A percentile compares a stretch with the other conserved stretches of the same genome.
phyloP scores from a whole-genome alignment of 2,113 vertebrate species.

The Syrrhaptes paradoxus region DNA sequence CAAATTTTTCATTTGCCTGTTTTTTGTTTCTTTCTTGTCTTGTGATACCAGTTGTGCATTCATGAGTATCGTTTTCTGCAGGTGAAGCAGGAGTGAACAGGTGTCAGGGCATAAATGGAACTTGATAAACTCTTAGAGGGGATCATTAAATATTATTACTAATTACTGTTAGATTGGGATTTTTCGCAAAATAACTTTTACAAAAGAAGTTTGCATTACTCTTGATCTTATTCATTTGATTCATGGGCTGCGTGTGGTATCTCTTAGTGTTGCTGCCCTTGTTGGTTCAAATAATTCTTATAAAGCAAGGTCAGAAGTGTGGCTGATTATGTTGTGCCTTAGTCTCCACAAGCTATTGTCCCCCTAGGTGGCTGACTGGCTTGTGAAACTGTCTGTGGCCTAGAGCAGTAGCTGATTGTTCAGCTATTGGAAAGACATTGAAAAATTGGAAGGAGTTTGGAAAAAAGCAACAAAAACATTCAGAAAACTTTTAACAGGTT shows the following conservation, averaged over 20 bases:
- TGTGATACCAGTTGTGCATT: background rate
- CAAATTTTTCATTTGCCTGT: background rate
- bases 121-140: background rate
- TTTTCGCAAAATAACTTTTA: background rate
- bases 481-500: background rate
- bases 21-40: background rate
- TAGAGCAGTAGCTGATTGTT: background rate
- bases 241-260: accelerated
- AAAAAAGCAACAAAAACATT: background rate
- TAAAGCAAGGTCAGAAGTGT: background rate
- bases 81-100: background rate
- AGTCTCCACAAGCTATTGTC: background rate
- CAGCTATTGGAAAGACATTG: background rate
- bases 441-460: background rate
- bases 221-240: background rate
- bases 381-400: background rate
- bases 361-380: background rate
- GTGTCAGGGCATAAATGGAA: background rate
- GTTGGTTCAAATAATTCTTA: background rate
- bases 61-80: background rate
- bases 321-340: background rate
- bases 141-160: background rate
- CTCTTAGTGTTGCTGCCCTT: background rate
- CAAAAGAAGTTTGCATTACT: background rate
- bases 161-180: background rate